Base-by-base conservation (phyloP, 2,888 invertebrate species). In the Lacanobia wlatinum region DNA sequence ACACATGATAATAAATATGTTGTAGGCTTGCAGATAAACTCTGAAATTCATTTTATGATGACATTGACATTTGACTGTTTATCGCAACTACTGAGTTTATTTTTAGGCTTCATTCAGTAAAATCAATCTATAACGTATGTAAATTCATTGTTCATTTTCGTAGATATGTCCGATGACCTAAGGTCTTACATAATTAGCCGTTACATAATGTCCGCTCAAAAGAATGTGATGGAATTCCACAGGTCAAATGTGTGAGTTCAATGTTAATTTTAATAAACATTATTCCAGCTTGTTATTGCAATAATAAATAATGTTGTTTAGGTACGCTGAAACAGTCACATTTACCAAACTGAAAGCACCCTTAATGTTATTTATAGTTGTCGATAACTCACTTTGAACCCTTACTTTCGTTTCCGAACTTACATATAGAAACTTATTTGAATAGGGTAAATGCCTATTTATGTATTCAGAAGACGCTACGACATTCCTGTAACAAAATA, bases 321-420 rank as follows among this genome's bases (percentile, higher is more conserved):
- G 43, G 64, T 38, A 28, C 38, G 53, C 56, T 16, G 43, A 23
- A 66, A 75, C 61, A 62, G 61, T 69, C 16, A 66, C 58, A 70
- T 65, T 65, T 65, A 52, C 62, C 40, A 62, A 76, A 56, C 76
- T 58, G 23, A 65, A 80, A 53, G 23, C 65, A 48, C 46, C 76
- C 76, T 53, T 75, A 68, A 56, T 75, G 61, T 72, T 65, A 71
- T 81, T 64, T 72, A 82, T 77, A 80, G 60, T 62, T 78, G 60
- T 73, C 66, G 73, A 67, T 73, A 72, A 72, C 69, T 75, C 76
- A 69, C 50, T 65, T 76, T 62, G 48, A 78, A 80, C 80, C 78
- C 75, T 80, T 75, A 75, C 58, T 75, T 61, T 75, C 68, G 43
- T 69, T 65, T 55, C 56, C 64, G 48, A 76, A 78, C 52, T 43